Percentiles rank a stretch among this genome's conserved stretches.
Evolutionary conservation across 2,113 vertebrate genomes (phyloP).

Genomic region (Typhlomys cinereus): DNA sequence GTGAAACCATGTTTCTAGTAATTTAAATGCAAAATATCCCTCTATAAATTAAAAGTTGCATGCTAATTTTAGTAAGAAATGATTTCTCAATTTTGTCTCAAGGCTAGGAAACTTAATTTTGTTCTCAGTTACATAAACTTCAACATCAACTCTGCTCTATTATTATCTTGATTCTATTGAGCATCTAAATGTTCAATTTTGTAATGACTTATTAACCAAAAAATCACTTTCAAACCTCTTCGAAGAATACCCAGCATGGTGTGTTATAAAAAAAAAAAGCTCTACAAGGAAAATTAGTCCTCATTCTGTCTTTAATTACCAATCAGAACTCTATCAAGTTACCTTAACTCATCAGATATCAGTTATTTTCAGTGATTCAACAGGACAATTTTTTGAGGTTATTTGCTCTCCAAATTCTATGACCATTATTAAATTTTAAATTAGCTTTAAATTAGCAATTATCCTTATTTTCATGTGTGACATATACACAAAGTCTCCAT

Average conservation of each 20-base stretch:
- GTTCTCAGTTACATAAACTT: background rate
- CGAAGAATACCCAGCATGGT: background rate
- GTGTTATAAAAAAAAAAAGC: background rate
- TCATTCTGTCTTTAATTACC: slow-evolving; percentile 27
- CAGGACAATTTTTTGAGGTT: background rate
- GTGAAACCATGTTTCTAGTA: slow-evolving; percentile 25
- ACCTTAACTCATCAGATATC: background rate
- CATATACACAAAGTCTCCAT: background rate
- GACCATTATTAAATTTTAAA: background rate
- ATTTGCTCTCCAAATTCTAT: background rate
- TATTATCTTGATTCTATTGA: background rate
- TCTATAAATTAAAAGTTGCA: slow-evolving; percentile 37
- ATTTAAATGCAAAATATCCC: background rate
- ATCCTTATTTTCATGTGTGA: background rate
- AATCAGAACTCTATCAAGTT: background rate
- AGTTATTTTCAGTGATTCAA: background rate
- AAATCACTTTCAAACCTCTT: background rate
- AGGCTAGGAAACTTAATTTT: slow-evolving; percentile 19
- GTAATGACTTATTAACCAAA: background rate
- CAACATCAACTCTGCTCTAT: background rate
- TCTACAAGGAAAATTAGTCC: background rate
- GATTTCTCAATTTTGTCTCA: slow-evolving; percentile 22
- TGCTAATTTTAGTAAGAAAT: slow-evolving; percentile 1
- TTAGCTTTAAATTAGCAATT: background rate
- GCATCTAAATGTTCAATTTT: background rate